Percentiles rank a stretch among this genome's conserved stretches.
These are phyloP conservation scores for Oxygymnocypris stewartii DNA, from an alignment of 2,113 vertebrate genomes.

Conservation along the genomic window DNA sequence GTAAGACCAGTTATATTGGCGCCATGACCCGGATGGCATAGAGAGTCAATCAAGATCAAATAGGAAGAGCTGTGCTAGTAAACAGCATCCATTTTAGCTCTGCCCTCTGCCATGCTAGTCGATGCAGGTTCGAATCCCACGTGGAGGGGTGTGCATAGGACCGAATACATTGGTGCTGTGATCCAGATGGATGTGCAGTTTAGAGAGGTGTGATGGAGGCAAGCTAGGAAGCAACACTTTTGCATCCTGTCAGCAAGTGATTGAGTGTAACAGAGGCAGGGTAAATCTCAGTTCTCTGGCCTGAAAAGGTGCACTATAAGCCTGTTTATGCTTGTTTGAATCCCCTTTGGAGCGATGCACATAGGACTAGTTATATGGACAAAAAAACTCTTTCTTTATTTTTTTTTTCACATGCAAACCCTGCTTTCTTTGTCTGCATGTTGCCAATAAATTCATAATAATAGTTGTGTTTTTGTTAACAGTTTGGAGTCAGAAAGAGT, in stretches of 20 bases:
- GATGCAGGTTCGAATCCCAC: background rate
- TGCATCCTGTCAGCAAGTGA: no score
- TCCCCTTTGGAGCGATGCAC: background rate
- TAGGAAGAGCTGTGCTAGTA: background rate
- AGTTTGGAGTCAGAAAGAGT: background rate
- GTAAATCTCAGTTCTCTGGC: background rate
- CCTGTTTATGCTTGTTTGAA: background rate
- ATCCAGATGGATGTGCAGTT: background rate
- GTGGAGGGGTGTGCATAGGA: background rate
- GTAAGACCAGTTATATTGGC: no score
- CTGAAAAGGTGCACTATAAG: background rate
- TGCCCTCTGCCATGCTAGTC: background rate
- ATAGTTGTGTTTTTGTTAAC: background rate
- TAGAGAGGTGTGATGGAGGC: background rate
- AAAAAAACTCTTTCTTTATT: background rate
- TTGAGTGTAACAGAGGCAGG: background rate
- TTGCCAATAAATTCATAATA: background rate
- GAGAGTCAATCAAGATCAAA: background rate
- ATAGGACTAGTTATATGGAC: background rate
- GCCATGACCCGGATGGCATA: no score
- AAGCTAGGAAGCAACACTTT: background rate
- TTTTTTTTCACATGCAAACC: background rate
- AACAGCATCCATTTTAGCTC: background rate
- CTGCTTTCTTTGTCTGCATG: background rate
- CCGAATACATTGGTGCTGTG: background rate